Evolutionary conservation across 1,140 invertebrate species (phyloP).

Genomic region (Diabrotica virgifera): DNA sequence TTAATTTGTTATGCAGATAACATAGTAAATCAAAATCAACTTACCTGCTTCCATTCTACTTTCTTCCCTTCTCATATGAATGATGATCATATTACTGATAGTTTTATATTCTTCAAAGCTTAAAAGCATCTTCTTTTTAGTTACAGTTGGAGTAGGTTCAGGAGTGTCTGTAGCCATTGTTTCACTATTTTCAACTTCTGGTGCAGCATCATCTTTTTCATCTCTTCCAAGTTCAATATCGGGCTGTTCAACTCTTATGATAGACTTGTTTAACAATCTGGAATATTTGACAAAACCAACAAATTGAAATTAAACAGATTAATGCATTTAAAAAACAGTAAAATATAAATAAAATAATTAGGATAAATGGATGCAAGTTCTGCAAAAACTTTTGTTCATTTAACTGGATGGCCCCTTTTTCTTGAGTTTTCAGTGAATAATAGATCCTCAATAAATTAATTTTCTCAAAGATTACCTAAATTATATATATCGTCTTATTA

Average conservation of each 20-base stretch:
- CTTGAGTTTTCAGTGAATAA: too few relatives aligned
- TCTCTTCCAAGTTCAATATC: conserved; percentile 88
- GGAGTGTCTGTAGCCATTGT: conserved; percentile 38
- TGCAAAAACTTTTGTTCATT: too few relatives aligned
- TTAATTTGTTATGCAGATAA: too few relatives aligned
- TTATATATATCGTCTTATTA: too few relatives aligned
- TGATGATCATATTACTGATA: conserved; percentile 86
- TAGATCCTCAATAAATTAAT: too few relatives aligned
- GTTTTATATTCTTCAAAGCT: conserved; percentile 94
- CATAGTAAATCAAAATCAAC: neutral
- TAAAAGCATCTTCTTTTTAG: conserved; percentile 85
- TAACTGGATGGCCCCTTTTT: too few relatives aligned
- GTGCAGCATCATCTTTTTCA: conserved; percentile 52
- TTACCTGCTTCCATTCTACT: conserved; percentile 32
- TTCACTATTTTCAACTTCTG: conserved; percentile 54
- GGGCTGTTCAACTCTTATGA: conserved; percentile 95
- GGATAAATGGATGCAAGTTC: too few relatives aligned
- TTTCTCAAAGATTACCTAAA: too few relatives aligned
- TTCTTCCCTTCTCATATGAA: conserved; percentile 86
- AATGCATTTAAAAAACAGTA: too few relatives aligned
- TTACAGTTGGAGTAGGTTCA: conserved; percentile 28
- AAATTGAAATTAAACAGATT: too few relatives aligned
- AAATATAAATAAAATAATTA: too few relatives aligned
- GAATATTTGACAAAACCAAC: neutral
- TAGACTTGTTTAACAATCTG: conserved; percentile 91